Evolutionary conservation across 2,113 vertebrate genomes (phyloP).

Genomic region (Eudyptes chrysolophus): DNA sequence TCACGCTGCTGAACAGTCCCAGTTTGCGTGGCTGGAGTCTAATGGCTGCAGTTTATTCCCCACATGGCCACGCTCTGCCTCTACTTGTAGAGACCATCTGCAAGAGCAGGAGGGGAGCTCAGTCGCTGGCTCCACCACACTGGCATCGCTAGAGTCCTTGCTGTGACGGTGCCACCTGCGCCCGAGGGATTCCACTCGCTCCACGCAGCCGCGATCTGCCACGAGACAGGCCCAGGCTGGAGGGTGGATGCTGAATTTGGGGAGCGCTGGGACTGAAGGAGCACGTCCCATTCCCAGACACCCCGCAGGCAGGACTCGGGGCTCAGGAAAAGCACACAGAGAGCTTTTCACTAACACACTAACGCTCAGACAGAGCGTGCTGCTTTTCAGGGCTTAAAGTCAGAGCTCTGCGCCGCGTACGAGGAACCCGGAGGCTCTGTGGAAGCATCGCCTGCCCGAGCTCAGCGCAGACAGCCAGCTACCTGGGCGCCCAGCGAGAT

Average conservation of each 20-base stretch:
- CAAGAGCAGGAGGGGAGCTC: background rate
- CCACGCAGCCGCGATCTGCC: background rate
- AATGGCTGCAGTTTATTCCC: slow-evolving; percentile 41
- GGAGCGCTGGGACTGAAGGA: background rate
- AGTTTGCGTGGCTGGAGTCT: background rate
- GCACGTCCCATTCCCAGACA: background rate
- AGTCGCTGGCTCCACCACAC: rapidly evolving
- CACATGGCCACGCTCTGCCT: background rate
- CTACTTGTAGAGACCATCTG: slow-evolving; percentile 11
- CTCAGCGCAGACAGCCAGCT: rapidly evolving
- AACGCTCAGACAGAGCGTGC: rapidly evolving
- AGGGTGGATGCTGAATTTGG: background rate
- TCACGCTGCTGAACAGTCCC: background rate
- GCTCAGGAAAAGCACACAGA: background rate
- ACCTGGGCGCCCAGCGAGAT: rapidly evolving
- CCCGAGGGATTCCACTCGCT: background rate
- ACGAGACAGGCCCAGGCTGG: background rate
- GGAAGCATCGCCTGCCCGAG: background rate
- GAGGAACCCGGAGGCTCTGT: background rate
- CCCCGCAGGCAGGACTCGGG: rapidly evolving
- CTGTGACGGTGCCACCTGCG: background rate
- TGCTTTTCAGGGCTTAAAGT: background rate
- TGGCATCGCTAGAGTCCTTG: background rate
- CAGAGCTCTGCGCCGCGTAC: rapidly evolving
- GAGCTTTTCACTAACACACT: background rate